Evolutionary conservation across 2,888 invertebrate species (phyloP), one percentile per base, ranked within the genome.

Genomic region (Apotomis turbidana): DNA sequence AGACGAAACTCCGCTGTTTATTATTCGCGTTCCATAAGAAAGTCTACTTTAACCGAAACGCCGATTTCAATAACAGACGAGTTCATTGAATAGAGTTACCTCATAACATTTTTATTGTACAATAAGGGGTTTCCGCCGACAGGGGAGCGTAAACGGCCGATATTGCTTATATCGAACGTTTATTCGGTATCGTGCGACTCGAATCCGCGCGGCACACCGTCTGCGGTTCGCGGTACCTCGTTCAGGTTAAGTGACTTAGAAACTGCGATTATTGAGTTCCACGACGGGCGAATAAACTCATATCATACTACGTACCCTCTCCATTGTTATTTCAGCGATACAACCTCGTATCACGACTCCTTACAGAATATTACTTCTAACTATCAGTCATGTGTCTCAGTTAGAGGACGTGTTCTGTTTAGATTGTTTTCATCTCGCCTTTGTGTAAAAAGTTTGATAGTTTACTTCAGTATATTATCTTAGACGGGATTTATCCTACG

Each of bases 21-120:
- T 87, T 87, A 87, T 87, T 80, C 80, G 78, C 78, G 79, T 78
- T 79, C 81, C 82, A 81, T 83, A 87, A 87, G 85, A 85, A 87
- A 85, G 82, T 84, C 81, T 87, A 87, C 85, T 87, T 88, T 87
- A 87, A 86, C 82, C 86, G 80, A 87, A 91, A 88, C 85, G 81
- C 82, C 85, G 90, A 89, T 90, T 90, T 90, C 91, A 92, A 93
- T 92, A 91, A 90, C 88, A 83, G 87, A 83, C 84, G 86, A 86
- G 87, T 89, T 90, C 91, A 90, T 90, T 91, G 89, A 92, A 91
- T 90, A 89, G 87, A 89, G 88, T 91, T 89, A 90, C 88, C 90
- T 91, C 91, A 86, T 93, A 93, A 92, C 90, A 88, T 91, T 93
- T 92, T 92, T 91, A 93, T 91, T 91, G 89, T 88, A 90, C 90